phyloP scores from a whole-genome alignment of 2,888 invertebrate species.

The Euplagia quadripunctaria region DNA sequence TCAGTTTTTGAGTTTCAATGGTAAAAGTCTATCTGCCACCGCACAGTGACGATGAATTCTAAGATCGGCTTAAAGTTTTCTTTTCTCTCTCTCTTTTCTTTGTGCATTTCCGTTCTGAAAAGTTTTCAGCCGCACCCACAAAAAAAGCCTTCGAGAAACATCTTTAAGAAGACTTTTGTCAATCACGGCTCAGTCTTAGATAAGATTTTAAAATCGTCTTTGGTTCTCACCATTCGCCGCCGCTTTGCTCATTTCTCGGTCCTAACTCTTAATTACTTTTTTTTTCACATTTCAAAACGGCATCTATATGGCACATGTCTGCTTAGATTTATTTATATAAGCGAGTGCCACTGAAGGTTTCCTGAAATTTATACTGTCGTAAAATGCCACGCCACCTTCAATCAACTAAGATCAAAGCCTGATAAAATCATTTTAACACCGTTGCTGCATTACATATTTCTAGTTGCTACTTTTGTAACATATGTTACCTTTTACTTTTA shows the following conservation, averaged over 20 bases:
- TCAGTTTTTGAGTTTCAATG: constrained; percentile 34
- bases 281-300: constrained; percentile 59
- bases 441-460: constrained; percentile 9
- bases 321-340: constrained; percentile 44
- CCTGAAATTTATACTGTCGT: constrained; percentile 19
- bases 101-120: constrained; percentile 54
- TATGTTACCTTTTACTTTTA: no score
- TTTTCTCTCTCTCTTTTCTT: constrained; percentile 63
- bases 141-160: background rate
- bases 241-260: constrained; percentile 58
- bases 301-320: constrained; percentile 46
- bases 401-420: constrained; percentile 28
- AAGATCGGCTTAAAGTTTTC: constrained; percentile 64
- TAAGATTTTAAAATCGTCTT: constrained; percentile 72
- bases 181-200: constrained; percentile 67
- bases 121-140: constrained; percentile 39
- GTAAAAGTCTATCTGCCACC: constrained; percentile 52
- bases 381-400: constrained; percentile 22
- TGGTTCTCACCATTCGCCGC: constrained; percentile 52
- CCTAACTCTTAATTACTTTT: constrained; percentile 73
- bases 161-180: constrained; percentile 62
- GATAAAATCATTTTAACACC: constrained; percentile 26
- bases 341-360: background rate
- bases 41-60: constrained; percentile 63
- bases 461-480: constrained; percentile 16